phyloP scores from a whole-genome alignment of 2,113 vertebrate genomes.

The Lepus europaeus region DNA sequence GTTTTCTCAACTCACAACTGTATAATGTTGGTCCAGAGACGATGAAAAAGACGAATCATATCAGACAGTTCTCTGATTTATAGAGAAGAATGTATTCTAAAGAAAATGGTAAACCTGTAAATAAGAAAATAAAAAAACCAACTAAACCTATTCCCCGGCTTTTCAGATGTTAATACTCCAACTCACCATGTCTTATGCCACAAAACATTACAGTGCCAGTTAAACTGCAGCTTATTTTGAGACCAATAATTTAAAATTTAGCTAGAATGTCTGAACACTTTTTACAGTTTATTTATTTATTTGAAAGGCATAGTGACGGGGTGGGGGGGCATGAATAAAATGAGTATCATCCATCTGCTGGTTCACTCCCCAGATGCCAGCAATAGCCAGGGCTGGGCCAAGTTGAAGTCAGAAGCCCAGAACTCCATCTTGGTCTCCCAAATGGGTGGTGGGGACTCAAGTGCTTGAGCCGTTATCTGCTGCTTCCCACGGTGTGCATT shows the following conservation, averaged over 20 bases:
- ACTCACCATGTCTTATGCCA: neutral
- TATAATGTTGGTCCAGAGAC: neutral
- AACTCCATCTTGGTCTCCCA: too few relatives aligned
- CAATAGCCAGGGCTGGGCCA: too few relatives aligned
- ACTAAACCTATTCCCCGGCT: neutral
- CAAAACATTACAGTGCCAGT: neutral
- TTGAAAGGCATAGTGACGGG: too few relatives aligned
- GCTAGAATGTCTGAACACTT: neutral
- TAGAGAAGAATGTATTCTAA: neutral
- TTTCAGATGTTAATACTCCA: neutral
- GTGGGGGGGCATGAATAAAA: too few relatives aligned
- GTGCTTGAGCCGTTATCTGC: too few relatives aligned
- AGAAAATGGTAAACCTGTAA: neutral
- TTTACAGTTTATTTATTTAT: too few relatives aligned
- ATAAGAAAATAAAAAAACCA: neutral
- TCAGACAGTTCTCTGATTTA: neutral
- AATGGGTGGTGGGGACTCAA: too few relatives aligned
- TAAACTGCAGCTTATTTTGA: neutral
- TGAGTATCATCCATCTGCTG: too few relatives aligned
- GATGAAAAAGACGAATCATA: neutral
- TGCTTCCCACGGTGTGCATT: too few relatives aligned
- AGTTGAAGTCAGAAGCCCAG: too few relatives aligned
- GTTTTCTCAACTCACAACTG: neutral
- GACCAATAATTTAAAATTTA: neutral
- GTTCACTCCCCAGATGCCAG: too few relatives aligned